Base-by-base conservation (phyloP, 2,888 invertebrate species). In the Drosophila neonasuta region DNA sequence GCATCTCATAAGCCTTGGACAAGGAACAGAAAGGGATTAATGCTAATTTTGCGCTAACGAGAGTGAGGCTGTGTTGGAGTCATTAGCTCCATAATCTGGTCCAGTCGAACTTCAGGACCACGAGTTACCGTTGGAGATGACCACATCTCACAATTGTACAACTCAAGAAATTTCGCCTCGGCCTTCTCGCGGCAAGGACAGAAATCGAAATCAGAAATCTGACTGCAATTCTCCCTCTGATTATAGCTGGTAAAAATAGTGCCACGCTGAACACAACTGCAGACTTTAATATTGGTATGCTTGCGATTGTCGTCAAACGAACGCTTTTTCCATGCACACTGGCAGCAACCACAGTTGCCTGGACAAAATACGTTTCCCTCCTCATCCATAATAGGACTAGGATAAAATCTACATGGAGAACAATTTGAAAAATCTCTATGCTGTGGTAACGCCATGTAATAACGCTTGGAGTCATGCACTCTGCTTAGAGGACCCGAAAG, bases 181-280 rank as follows among this genome's bases (percentile, higher is more conserved):
- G 89, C 90, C 44, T 80, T 86, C 42, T 90, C 89, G 10, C 89
- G 87, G 56, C 90, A 89, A 2, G 90, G 88, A 54, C 90, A 90
- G 8, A 89, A 76, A 57, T 89, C 89, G 44, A 88, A 89, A 41
- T 80, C 75, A 0, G 88, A 84, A 2, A 55, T 44, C 49, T 78
- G 74, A 24, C 83, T 85, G 59, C 84, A 85, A 10, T 34, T 65
- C 29, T 74, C 68, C 0, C 71, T 56, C 7, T 76, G 62, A 0
- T 59, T 63, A 7, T 80, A 81, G 20, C 32, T 72, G 1, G 68
- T 56, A 48, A 89, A 89, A 11, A 88, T 64, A 3, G 79, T 85
- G 11, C 81, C 79, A 0, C 84, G 77, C 15, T 80, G 68, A 0
- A 80, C 76, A 45, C 90, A 90, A 3, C 82, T 82, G 73, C 89